These are phyloP conservation scores for Pyrrhia umbra DNA, from an alignment of 2,888 invertebrate species.

Conservation along the genomic window DNA sequence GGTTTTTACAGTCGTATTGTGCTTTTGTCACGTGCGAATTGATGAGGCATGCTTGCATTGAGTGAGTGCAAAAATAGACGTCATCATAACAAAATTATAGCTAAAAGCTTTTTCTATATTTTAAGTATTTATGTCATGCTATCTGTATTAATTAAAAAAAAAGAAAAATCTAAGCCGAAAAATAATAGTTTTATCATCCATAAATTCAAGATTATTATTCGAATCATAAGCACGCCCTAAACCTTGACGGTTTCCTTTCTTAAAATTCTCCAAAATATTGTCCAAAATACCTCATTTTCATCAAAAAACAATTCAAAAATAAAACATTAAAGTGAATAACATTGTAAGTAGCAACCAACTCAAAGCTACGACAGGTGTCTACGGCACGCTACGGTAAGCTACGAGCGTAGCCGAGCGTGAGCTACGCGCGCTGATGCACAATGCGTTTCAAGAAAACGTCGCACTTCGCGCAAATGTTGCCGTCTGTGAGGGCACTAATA, in stretches of 20 bases:
- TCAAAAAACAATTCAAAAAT: background rate
- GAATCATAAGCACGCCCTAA: background rate
- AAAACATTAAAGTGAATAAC: slow-evolving; percentile 20
- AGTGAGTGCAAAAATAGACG: slow-evolving; percentile 1
- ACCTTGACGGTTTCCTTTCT: background rate
- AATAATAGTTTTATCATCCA: too few relatives aligned
- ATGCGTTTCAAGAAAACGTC: slow-evolving; percentile 45
- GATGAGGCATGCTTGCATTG: background rate
- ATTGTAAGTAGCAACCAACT: slow-evolving; percentile 20
- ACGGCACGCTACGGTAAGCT: slow-evolving; percentile 49
- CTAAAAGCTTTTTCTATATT: too few relatives aligned
- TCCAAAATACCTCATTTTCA: background rate
- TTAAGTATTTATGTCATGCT: too few relatives aligned
- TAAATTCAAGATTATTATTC: too few relatives aligned
- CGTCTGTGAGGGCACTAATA: slow-evolving; percentile 40
- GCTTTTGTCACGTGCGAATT: slow-evolving; percentile 20
- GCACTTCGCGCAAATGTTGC: slow-evolving; percentile 38
- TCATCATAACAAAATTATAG: too few relatives aligned
- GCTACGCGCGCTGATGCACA: slow-evolving; percentile 57
- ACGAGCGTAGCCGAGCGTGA: slow-evolving; percentile 49
- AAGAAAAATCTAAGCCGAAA: too few relatives aligned
- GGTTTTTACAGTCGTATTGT: background rate
- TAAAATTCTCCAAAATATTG: background rate
- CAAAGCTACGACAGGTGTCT: slow-evolving; percentile 53
- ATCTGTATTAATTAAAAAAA: too few relatives aligned